These are phyloP conservation scores for Vireo altiloquus DNA, from an alignment of 2,113 vertebrate species.

Conservation along the genomic window DNA sequence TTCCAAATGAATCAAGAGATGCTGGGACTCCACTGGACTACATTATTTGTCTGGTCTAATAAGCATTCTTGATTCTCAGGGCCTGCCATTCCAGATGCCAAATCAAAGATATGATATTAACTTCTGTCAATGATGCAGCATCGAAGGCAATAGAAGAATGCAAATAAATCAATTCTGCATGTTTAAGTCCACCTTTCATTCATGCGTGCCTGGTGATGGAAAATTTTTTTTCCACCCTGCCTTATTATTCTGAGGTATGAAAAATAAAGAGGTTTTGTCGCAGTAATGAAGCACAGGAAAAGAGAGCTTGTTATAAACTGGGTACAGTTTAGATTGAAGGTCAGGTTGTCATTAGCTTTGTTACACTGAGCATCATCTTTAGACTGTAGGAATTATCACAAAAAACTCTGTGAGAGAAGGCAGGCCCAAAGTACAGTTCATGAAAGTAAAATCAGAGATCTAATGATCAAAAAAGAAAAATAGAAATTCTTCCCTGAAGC, in stretches of 20 bases:
- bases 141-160: constrained; percentile 67
- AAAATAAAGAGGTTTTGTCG: constrained; percentile 71
- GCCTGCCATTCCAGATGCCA: constrained; percentile 56
- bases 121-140: constrained; percentile 59
- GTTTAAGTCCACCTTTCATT: constrained; percentile 63
- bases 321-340: constrained; percentile 67
- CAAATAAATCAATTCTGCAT: constrained; percentile 75
- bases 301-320: constrained; percentile 69
- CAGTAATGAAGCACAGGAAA: constrained; percentile 71
- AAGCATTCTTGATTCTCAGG: constrained; percentile 66
- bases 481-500: not conserved
- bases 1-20: constrained; percentile 67
- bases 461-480: not conserved
- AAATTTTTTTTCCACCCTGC: constrained; percentile 20
- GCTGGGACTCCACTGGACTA: not conserved
- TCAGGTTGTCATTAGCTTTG: constrained; percentile 67
- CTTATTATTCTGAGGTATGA: constrained; percentile 67
- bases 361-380: constrained; percentile 59
- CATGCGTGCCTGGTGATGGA: constrained; percentile 31
- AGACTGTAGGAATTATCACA: constrained; percentile 54
- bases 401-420: constrained; percentile 46
- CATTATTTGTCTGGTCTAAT: constrained; percentile 45
- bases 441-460: not conserved
- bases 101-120: constrained; percentile 69
- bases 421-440: not conserved